Percentiles rank a stretch among this genome's conserved stretches.
Conservation (phyloP, 2,888 invertebrate genomes). For the Aphrophora alni region DNA sequence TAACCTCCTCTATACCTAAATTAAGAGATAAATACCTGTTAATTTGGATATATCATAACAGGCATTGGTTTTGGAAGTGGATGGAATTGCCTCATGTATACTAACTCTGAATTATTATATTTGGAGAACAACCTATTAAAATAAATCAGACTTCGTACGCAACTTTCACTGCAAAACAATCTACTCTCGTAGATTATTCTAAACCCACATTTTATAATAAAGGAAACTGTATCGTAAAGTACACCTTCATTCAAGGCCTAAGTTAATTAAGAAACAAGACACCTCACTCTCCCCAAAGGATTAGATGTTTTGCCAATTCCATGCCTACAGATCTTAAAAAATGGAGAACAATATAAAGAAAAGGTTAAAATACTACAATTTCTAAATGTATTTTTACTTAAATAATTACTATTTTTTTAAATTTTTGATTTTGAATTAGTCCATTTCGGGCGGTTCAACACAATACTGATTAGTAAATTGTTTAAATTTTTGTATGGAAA, state of each 20-base stretch:
- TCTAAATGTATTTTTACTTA: too few species aligned
- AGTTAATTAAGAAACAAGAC: constrained; percentile 4
- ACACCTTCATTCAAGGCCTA: background rate
- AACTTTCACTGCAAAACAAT: background rate
- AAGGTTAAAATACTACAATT: too few species aligned
- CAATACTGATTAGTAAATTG: too few species aligned
- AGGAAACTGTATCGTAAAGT: background rate
- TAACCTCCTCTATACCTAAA: too few species aligned
- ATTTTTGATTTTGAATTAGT: too few species aligned
- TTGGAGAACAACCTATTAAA: background rate
- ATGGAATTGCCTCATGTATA: background rate
- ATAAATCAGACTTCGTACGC: background rate
- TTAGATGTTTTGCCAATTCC: background rate
- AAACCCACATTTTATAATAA: background rate
- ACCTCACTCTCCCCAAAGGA: background rate
- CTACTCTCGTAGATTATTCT: background rate
- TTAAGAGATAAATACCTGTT: too few species aligned
- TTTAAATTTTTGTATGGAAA: too few species aligned
- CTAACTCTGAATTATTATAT: background rate
- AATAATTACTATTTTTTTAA: too few species aligned
- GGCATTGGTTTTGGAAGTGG: background rate
- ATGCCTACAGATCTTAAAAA: too few species aligned
- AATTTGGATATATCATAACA: too few species aligned
- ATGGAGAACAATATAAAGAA: too few species aligned
- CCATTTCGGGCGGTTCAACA: too few species aligned